These are phyloP conservation scores for Macropis europaea DNA, from an alignment of 2,888 invertebrate species.

Conservation along the genomic window DNA sequence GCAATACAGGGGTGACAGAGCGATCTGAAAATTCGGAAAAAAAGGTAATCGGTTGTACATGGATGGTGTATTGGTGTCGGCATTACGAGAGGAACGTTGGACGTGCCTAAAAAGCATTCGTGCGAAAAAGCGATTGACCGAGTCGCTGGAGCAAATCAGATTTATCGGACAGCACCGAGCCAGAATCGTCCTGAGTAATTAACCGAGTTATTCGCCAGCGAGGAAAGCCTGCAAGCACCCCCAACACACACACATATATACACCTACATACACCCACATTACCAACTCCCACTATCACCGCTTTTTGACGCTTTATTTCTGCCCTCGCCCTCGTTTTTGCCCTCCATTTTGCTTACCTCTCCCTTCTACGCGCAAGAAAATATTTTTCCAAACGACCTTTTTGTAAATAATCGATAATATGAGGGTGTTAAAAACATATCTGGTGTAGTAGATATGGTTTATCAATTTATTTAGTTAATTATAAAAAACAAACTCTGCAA, in stretches of 20 bases:
- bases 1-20: not conserved
- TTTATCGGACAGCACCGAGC: constrained; percentile 46
- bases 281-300: not conserved
- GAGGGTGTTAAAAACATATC: too few species aligned
- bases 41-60: constrained; percentile 2
- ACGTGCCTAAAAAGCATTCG: constrained; percentile 49
- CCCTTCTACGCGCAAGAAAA: too few species aligned
- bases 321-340: not conserved
- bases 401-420: too few species aligned
- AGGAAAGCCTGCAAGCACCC: not conserved
- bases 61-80: not conserved
- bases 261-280: too few species aligned
- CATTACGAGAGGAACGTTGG: constrained; percentile 14
- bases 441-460: too few species aligned
- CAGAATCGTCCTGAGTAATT: constrained; percentile 53
- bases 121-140: constrained; percentile 61
- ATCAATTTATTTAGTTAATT: too few species aligned
- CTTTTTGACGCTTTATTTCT: constrained; percentile 7
- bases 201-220: constrained; percentile 50
- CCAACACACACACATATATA: too few species aligned
- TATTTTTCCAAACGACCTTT: too few species aligned
- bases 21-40: constrained; percentile 18
- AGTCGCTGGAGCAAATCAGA: constrained; percentile 55
- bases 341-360: not conserved
- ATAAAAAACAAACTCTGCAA: too few species aligned